phyloP scores from a whole-genome alignment of 2,888 invertebrate species.

The Stenichneumon culpator region DNA sequence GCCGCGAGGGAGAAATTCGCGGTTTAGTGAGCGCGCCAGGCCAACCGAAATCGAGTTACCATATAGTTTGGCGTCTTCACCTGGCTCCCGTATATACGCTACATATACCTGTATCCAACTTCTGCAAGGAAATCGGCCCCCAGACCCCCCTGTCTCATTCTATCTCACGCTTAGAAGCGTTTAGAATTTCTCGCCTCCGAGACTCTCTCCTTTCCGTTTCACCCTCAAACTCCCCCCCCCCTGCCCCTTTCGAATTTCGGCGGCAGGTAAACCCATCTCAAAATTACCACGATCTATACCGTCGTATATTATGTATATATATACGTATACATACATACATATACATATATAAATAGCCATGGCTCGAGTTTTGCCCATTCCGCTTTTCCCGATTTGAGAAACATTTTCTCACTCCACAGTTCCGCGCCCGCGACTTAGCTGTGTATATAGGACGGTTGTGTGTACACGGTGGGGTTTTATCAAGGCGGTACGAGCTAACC shows the following conservation, averaged over 20 bases:
- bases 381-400: constrained; percentile 7
- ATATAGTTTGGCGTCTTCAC: constrained; percentile 58
- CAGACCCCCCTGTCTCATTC: constrained; percentile 7
- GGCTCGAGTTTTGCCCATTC: constrained; percentile 26
- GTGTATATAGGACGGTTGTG: not conserved
- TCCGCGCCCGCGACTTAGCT: not conserved
- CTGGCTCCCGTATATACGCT: constrained; percentile 22
- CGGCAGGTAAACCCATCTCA: constrained; percentile 19
- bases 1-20: constrained; percentile 64
- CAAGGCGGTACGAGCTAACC: constrained; percentile 42
- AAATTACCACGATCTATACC: constrained; percentile 33
- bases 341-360: constrained; percentile 30
- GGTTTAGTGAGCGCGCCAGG: constrained; percentile 62
- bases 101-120: constrained; percentile 13
- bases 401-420: constrained; percentile 37
- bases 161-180: constrained; percentile 48
- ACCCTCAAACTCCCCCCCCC: not conserved
- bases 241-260: not conserved
- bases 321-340: constrained; percentile 12
- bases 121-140: constrained; percentile 21
- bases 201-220: constrained; percentile 26
- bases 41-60: constrained; percentile 65
- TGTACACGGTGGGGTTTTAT: not conserved
- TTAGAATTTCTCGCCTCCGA: constrained; percentile 44
- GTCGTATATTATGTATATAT: not conserved